Conservation (phyloP, 2,797 vertebrate species). For the Liasis olivaceus region DNA sequence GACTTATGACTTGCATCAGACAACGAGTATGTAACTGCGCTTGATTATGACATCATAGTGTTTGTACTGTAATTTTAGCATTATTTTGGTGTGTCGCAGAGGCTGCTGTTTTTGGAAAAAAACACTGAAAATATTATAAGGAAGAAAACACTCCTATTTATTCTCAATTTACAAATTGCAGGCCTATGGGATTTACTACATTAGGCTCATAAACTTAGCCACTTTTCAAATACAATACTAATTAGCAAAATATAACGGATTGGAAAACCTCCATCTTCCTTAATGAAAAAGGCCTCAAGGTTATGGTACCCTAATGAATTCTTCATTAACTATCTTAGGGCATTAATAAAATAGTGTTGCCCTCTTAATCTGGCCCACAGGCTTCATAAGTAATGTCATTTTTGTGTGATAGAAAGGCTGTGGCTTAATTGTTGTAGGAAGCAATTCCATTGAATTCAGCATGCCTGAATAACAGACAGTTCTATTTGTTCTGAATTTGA, state of each 20-base stretch:
- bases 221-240: neutral
- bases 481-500: slow-evolving; percentile 8
- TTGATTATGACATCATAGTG: neutral
- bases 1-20: neutral
- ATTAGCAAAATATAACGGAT: neutral
- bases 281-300: neutral
- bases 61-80: neutral
- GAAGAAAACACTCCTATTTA: neutral
- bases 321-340: neutral
- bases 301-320: neutral
- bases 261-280: slow-evolving; percentile 9
- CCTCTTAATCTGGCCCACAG: neutral
- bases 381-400: slow-evolving; percentile 7
- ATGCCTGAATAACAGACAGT: neutral
- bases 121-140: neutral
- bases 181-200: neutral
- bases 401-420: neutral
- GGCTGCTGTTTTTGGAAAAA: neutral
- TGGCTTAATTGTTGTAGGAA: neutral
- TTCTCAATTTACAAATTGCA: slow-evolving; percentile 9
- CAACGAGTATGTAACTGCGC: neutral
- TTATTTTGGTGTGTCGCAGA: neutral
- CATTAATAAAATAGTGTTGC: neutral
- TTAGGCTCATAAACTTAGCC: neutral
- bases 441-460: neutral